Evolutionary conservation across 2,113 vertebrate genomes (phyloP), one percentile per base, ranked within the genome.

Genomic region (Pelecanoides urinatrix): DNA sequence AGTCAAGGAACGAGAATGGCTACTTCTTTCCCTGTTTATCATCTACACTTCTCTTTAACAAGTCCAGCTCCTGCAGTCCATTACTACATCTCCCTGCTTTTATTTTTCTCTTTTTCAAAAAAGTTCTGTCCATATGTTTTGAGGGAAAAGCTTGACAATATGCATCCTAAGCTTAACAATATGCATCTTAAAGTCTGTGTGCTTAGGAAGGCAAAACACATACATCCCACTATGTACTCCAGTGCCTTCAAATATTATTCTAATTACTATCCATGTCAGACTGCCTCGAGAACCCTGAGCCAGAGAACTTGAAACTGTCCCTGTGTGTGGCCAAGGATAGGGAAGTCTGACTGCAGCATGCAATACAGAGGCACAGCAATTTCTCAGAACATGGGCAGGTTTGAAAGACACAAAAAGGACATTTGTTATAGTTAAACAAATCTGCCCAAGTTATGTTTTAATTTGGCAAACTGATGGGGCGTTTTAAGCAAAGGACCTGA

Each of bases 151-250:
- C 10, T 61, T 75, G 42, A 68, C 16, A 68, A 47, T 49, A 45
- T 3, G 1, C 27, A 53, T 38, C 17, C 82, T 36, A 71, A 52
- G 4, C 18, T 70, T 84, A 30, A 25, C 21, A 66, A 12, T 42
- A 67, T 21, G 2, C 18, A 10, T 9, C 44, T 49, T 77, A 58
- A 92, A 45, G 3, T 59, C n/a, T 56, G 17, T 26, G 2, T 52
- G 27, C 32, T 52, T 71, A 58, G 27, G 32, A 40, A 73, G 36
- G 42, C 3, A 47, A 89, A 86, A 27, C 4, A 66, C 44, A 44
- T 71, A 17, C 4, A 25, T 52, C 38, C 34, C 19, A 58, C 9
- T 55, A 6, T 0, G 0, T 40, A 50, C 4, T 22, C 20, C 50
- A 55, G 26, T 45, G 27, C 17, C 27, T 86, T 53, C 42, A 62